Conservation (phyloP, 1,140 invertebrate species). For the Pseudomyrmex pallidus region DNA sequence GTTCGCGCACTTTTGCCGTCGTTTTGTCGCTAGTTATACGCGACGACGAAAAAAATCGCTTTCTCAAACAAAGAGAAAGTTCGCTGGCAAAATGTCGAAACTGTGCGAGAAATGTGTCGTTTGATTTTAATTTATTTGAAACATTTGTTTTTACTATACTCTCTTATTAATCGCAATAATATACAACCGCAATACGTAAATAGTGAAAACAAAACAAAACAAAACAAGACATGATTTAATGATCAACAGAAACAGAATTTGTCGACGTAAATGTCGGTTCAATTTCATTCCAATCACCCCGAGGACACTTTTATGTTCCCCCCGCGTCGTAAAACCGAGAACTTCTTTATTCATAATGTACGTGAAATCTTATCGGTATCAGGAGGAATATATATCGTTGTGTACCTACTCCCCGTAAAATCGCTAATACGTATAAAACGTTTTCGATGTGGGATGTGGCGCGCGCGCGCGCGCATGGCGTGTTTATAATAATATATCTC, state of each 20-base stretch:
- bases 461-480: background rate
- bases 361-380: slow-evolving; percentile 10
- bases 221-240: too few relatives aligned
- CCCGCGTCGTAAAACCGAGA: slow-evolving; percentile 2
- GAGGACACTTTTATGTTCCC: background rate
- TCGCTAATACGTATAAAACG: slow-evolving; percentile 16
- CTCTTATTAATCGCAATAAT: too few relatives aligned
- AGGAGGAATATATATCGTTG: slow-evolving; percentile 15
- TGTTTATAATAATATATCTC: slow-evolving; percentile 42
- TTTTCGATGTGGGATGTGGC: background rate
- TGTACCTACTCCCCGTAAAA: background rate
- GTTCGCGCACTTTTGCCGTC: slow-evolving; percentile 32
- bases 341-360: slow-evolving; percentile 40
- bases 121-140: too few relatives aligned
- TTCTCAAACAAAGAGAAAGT: slow-evolving; percentile 51
- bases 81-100: slow-evolving; percentile 80
- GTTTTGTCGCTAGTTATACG: background rate
- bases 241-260: too few relatives aligned
- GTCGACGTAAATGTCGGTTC: too few relatives aligned
- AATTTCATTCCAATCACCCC: slow-evolving; percentile 1
- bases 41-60: slow-evolving; percentile 43
- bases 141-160: background rate
- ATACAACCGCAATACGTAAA: too few relatives aligned
- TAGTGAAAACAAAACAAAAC: too few relatives aligned
- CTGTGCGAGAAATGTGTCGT: background rate